Evolutionary conservation across 2,888 invertebrate genomes (phyloP).

Genomic region (Uloborus plumipes): DNA sequence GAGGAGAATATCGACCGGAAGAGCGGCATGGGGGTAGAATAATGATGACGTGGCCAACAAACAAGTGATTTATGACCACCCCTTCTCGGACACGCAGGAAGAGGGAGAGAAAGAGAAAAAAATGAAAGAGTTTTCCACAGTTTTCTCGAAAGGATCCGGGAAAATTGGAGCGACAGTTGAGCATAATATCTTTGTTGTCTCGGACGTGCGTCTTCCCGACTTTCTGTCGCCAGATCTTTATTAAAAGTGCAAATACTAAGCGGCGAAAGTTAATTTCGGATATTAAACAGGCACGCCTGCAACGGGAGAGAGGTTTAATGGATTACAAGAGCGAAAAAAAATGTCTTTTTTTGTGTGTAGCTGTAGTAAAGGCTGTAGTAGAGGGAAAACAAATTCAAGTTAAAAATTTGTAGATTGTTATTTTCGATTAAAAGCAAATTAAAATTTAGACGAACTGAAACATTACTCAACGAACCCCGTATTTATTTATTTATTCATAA

Average conservation of each 20-base stretch:
- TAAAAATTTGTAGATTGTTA: no score
- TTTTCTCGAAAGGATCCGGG: slow-evolving; percentile 12
- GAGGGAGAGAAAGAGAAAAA: slow-evolving; percentile 6
- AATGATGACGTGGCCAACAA: slow-evolving; percentile 55
- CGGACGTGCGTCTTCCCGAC: slow-evolving; percentile 37
- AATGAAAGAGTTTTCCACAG: slow-evolving; percentile 1
- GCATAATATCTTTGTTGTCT: slow-evolving; percentile 46
- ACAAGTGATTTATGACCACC: slow-evolving; percentile 56
- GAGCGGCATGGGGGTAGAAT: slow-evolving; percentile 8
- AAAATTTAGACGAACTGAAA: no score
- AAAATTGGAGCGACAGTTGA: slow-evolving; percentile 35
- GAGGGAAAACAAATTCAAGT: no score
- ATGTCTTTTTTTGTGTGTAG: no score
- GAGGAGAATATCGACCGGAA: slow-evolving; percentile 34
- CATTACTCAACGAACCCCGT: no score
- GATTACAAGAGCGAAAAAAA: no score
- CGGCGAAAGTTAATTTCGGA: no score
- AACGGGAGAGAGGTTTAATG: no score
- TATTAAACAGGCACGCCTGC: no score
- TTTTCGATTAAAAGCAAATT: no score
- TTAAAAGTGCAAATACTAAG: background rate
- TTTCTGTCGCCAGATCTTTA: slow-evolving; percentile 23
- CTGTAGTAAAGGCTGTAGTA: no score
- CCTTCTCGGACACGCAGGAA: slow-evolving; percentile 42
- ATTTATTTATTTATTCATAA: no score